These are phyloP conservation scores for Dendroctonus valens DNA, from an alignment of 1,140 invertebrate genomes.

Conservation along the genomic window DNA sequence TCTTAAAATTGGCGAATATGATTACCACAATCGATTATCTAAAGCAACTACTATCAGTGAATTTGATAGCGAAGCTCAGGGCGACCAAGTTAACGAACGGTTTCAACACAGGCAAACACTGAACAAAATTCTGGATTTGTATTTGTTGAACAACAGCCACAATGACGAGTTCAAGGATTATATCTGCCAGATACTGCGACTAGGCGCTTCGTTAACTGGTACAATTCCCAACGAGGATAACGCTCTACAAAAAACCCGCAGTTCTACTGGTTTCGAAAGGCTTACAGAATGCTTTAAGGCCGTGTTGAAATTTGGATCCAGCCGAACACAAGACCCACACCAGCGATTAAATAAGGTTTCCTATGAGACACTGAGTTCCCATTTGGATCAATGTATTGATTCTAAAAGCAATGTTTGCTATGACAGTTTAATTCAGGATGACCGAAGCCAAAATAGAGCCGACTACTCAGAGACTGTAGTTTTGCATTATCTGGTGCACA, in stretches of 20 bases:
- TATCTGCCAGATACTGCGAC: slow-evolving; percentile 29
- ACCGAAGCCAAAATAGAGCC: not conserved
- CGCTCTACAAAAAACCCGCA: too few relatives aligned
- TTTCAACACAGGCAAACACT: slow-evolving; percentile 7
- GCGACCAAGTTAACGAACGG: not conserved
- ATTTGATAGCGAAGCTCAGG: not conserved
- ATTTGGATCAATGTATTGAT: slow-evolving; percentile 36
- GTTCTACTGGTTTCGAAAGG: too few relatives aligned
- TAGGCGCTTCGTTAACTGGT: slow-evolving; percentile 26
- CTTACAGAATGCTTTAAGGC: too few relatives aligned
- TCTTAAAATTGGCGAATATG: not conserved
- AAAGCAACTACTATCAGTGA: too few relatives aligned
- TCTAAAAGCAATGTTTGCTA: slow-evolving; percentile 21
- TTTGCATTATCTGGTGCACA: slow-evolving; percentile 24
- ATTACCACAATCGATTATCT: not conserved
- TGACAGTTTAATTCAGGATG: slow-evolving; percentile 34
- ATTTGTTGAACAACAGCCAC: slow-evolving; percentile 16
- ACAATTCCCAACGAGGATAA: too few relatives aligned
- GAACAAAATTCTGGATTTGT: slow-evolving; percentile 27
- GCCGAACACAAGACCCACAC: too few relatives aligned
- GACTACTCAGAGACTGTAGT: slow-evolving; percentile 26
- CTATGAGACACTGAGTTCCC: slow-evolving; percentile 21
- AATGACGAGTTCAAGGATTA: slow-evolving; percentile 23
- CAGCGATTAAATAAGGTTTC: slow-evolving; percentile 7
- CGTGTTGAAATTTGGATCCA: too few relatives aligned